Evolutionary conservation across 2,797 vertebrate species (phyloP), one percentile per base, ranked within the genome.

Genomic region (Arctocebus calabarensis): DNA sequence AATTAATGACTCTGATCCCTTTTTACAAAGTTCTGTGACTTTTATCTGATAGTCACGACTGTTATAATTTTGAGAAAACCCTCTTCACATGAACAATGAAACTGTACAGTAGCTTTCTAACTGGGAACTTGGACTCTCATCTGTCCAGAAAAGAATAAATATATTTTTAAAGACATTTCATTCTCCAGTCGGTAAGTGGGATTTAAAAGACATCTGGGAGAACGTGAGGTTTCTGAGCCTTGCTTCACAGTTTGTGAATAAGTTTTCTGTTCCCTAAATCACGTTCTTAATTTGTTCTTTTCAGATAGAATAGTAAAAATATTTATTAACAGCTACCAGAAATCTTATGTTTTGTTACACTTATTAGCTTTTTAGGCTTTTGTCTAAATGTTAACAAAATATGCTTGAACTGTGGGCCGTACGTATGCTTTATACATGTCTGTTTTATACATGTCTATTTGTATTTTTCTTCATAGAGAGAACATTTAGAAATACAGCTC

Each of bases 321-420:
- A 45, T 40, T 87, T 83, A 84, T 64, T 27, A 95, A 61, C 3
- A 86, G 10, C 45, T 73, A 29, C 4, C n/a, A 78, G n/a, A 79
- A 93, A 83, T 74, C 48, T 82, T 66, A 84, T 27, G 7, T 32
- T 87, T 81, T 90, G 11, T 93, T 96, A 77, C 37, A 25, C 14
- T 84, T 88, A 61, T 17, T 79, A 81, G 48, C 2, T 55, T 84
- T 95, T 89, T 90, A 94, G 13, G 52, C 84, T 96, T 95, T 90
- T 79, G 22, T 81, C 62, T 77, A 74, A 84, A 82, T 68, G 34
- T 25, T 11, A 66, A 52, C 79, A 79, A 88, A 75, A 88, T 45
- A 59, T 87, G 29, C 40, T 37, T 84, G 59, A 94, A 89, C 11
- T 85, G 61, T 32, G 37, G 34, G 37, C 45, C 86, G 17, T 79